Base-by-base conservation (phyloP, 1,140 invertebrate genomes). In the Cydia fagiglandana region DNA sequence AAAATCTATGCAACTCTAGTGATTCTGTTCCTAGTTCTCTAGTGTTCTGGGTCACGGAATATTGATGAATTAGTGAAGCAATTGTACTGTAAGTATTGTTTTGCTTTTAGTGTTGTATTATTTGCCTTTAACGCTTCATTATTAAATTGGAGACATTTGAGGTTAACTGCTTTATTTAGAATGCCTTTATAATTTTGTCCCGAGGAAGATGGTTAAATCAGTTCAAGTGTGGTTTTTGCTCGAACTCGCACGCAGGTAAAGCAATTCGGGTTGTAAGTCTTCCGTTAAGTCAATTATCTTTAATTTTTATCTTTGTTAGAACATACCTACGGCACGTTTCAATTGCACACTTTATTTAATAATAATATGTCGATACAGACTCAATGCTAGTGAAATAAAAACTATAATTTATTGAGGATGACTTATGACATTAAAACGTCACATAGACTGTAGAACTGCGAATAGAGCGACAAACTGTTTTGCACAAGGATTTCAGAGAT, bases 11-110 rank as follows among this genome's bases (percentile, higher is more conserved):
- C 13, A 24, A 66, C 75, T 74, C 73, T 76, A 74, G 77, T 80
- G 77, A 68, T 79, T 77, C 75, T 70, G 74, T 79, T 41, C 7
- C 38, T 47, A 47, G 45, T 15, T 47, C 45, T 47, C 45, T 47
- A 47, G 45, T 47, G 79, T 82, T 81, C 79, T 82, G 75, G 83
- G 81, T 80, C 83, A 84, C 82, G 78, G 81, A 79, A 73, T 77
- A 76, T 74, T 56, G 53, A 56, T 50, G 45, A 53, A 53, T 20
- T 70, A 79, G 79, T 80, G 41, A 74, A 74, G 75, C 61, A 76
- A 76, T 50, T 74, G 70, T 45, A 76, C 17, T 64, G 80, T 81
- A 81, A 81, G 80, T 81, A 80, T 45, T 61, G 64, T 53, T 45
- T 66, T 75, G 77, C 56, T n/a, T 64, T 56, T n/a, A 53, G 6